phyloP scores from a whole-genome alignment of 2,113 vertebrate genomes.

The Chloroceryle aenea region DNA sequence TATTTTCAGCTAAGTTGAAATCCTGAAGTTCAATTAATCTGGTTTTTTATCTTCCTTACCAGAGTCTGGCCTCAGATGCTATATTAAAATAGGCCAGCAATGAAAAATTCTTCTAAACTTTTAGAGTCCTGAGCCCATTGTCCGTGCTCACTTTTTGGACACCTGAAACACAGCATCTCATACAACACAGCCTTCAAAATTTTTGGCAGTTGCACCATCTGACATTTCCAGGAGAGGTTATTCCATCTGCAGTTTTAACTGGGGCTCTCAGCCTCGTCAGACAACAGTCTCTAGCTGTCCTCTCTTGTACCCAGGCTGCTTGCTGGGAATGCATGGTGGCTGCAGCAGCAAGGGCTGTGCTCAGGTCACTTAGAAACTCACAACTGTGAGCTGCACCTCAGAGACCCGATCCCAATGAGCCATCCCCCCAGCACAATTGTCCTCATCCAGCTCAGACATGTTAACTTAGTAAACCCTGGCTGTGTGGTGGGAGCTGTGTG shows the following conservation, averaged over 20 bases:
- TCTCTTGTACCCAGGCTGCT: background rate
- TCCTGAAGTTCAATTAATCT: background rate
- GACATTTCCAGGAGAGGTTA: background rate
- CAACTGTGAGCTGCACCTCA: background rate
- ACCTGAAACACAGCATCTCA: fast-evolving
- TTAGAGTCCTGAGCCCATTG: background rate
- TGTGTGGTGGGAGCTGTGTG: background rate
- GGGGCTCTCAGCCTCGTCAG: fast-evolving
- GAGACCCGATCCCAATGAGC: background rate
- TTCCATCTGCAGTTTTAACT: background rate
- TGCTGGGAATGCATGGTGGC: no score
- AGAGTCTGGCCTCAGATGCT: background rate
- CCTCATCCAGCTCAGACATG: fast-evolving
- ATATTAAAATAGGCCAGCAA: background rate
- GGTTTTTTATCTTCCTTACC: background rate
- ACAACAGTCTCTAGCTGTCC: background rate
- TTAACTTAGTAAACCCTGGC: background rate
- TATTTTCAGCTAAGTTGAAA: conserved; percentile 23
- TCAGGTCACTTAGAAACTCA: background rate
- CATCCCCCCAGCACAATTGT: background rate
- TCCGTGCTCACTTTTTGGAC: background rate
- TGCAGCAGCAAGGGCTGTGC: background rate
- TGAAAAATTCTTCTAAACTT: background rate
- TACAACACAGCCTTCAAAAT: background rate
- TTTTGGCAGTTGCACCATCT: background rate